Evolutionary conservation across 2,797 vertebrate genomes (phyloP), one percentile per base, ranked within the genome.

Genomic region (Propithecus perrieri): DNA sequence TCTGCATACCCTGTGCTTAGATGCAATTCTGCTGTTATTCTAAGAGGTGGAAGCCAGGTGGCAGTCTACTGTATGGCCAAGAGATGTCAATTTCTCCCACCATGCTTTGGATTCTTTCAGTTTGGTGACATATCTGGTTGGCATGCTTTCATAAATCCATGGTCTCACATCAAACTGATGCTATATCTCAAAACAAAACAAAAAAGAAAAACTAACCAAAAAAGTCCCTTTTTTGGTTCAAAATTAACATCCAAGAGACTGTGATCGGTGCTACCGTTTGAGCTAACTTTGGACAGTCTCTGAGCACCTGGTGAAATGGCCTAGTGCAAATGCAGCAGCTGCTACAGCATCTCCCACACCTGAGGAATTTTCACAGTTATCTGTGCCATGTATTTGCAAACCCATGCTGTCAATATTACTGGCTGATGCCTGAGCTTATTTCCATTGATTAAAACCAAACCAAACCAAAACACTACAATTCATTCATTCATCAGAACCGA

Each of bases 41-140:
- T 33, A 48, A 5, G 57, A 83, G 28, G 41, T 11, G 59, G 69
- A 88, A 95, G 71, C 74, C 81, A 97, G 93, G 88, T 85, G 92
- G 87, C 85, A 75, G 67, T 59, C 65, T 89, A 15, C 43, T 71
- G 38, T 50, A 12, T 11, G 46, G 38, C 59, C 59, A 83, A 50
- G 65, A 80, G 41, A 53, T 1, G 4, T 22, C 61, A 53, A 17
- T 1, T 57, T 74, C 61, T 90, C 61, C 74, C 79, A 33, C 43
- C 67, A 72, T 53, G 69, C 50, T 95, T 71, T 91, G 74, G 59
- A 50, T 81, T 78, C 67, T 59, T 88, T 41, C 53, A 67, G 57
- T 46, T 43, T 71, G 35, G 30, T 18, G 46, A 55, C 8, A 18
- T 33, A 14, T 83, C 50, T 53, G 38, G 33, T 38, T 69, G 69